Conservation (phyloP, 2,113 vertebrate genomes). For the Proterorhinus semilunaris region DNA sequence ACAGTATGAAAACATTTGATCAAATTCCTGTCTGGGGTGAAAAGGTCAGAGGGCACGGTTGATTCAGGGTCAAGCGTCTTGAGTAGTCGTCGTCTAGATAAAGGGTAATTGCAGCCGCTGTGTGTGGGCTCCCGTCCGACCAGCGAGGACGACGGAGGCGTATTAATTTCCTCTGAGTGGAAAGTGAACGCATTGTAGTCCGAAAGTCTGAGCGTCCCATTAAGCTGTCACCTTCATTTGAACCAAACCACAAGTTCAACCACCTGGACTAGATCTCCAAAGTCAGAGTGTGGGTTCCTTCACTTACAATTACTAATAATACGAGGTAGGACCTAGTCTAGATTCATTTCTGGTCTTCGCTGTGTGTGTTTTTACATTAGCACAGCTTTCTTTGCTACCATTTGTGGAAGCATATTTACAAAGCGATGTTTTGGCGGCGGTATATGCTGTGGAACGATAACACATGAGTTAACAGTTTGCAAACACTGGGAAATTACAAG, state of each 20-base stretch:
- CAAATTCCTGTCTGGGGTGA: constrained; percentile 34
- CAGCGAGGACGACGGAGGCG: constrained; percentile 42
- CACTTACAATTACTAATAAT: no score
- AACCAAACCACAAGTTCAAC: no score
- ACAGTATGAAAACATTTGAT: neutral
- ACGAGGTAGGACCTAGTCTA: no score
- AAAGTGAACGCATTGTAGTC: constrained; percentile 49
- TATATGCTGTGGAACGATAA: neutral
- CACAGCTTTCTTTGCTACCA: no score
- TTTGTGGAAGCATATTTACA: no score
- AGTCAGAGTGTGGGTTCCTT: no score
- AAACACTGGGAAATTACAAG: neutral
- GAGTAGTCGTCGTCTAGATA: constrained; percentile 46
- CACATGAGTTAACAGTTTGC: neutral
- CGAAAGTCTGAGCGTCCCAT: constrained; percentile 47
- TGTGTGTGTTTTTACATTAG: no score
- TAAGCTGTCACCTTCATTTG: neutral
- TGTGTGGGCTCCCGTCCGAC: constrained; percentile 64
- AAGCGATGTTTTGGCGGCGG: no score
- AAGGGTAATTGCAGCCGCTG: constrained; percentile 60
- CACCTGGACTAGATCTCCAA: no score
- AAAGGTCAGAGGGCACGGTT: constrained; percentile 37
- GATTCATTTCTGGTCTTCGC: no score
- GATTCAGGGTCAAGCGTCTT: constrained; percentile 52
- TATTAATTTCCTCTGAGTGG: constrained; percentile 52